phyloP scores from a whole-genome alignment of 2,113 vertebrate species.

The Pimephales promelas region DNA sequence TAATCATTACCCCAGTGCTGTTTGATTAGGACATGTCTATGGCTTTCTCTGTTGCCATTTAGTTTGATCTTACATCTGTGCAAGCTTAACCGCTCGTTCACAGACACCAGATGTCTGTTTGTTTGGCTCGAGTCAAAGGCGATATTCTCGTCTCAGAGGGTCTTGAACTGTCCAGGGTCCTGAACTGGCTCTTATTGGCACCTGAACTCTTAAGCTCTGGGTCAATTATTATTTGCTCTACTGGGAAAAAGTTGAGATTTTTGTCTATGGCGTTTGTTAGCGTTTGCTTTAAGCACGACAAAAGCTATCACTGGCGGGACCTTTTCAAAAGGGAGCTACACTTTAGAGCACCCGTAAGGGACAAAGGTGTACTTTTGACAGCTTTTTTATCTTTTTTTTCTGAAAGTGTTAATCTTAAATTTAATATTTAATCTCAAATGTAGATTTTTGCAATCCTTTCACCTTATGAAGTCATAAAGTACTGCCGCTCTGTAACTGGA shows the following conservation, averaged over 20 bases:
- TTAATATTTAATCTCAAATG: no score
- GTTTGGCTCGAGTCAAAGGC: conserved; percentile 32
- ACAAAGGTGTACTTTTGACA: no score
- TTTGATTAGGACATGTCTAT: neutral
- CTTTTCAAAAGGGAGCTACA: no score
- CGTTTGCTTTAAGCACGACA: neutral
- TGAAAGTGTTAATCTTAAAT: neutral
- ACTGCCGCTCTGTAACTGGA: neutral
- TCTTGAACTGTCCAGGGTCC: conserved; percentile 70
- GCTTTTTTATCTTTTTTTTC: no score
- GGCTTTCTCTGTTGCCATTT: neutral
- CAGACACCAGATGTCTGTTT: conserved; percentile 53
- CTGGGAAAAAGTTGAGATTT: neutral
- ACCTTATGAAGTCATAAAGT: conserved; percentile 1
- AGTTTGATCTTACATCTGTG: neutral
- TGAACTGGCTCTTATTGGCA: conserved; percentile 49
- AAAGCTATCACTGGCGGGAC: no score
- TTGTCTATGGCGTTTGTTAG: neutral
- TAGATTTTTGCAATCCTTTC: neutral
- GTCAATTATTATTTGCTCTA: neutral
- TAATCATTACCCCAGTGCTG: conserved; percentile 14
- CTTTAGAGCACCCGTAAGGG: no score
- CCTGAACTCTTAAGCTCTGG: neutral
- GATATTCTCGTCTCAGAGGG: neutral
- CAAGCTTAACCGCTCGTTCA: neutral